phyloP scores from a whole-genome alignment of 30 jellyfish, hydroid and myxozoan genomes.

The Aurelia coerulea region DNA sequence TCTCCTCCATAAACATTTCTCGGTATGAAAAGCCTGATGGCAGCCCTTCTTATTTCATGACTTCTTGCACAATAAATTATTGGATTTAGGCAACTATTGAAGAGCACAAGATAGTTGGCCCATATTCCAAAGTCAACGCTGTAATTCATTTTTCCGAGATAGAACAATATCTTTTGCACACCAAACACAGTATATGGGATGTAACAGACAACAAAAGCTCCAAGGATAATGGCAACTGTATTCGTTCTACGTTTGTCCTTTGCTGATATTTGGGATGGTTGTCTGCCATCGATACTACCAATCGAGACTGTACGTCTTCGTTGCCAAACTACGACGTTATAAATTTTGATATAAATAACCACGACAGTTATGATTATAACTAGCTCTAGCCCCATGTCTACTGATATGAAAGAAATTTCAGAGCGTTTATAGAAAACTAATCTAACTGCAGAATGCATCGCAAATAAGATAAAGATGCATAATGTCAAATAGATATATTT shows the following conservation, averaged over 20 bases:
- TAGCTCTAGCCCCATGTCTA: conserved; percentile 30
- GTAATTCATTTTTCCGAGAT: conserved; percentile 1
- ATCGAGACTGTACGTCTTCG: background rate
- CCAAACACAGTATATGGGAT: conserved; percentile 11
- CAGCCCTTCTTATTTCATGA: conserved; percentile 50
- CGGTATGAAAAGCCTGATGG: conserved; percentile 15
- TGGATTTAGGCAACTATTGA: conserved; percentile 62
- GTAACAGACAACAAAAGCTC: background rate
- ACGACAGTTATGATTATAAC: conserved; percentile 25
- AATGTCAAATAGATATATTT: conserved; percentile 5
- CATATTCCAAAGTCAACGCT: conserved; percentile 27
- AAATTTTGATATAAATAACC: conserved; percentile 17
- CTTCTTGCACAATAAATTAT: conserved; percentile 64
- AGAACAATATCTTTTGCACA: background rate
- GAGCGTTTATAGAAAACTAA: conserved; percentile 13
- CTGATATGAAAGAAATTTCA: conserved; percentile 3
- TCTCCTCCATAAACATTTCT: background rate
- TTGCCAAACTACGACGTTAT: conserved; percentile 14
- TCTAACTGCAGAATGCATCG: conserved; percentile 14
- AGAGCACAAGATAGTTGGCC: conserved; percentile 51
- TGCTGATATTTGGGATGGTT: background rate
- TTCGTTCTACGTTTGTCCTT: conserved; percentile 2
- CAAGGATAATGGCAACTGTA: conserved; percentile 14
- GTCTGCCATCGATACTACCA: conserved; percentile 1
- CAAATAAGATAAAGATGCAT: conserved; percentile 5